A percentile compares a stretch with the other conserved stretches of the same genome.
Evolutionary conservation across 1,140 invertebrate species (phyloP).

Genomic region (Harpegnathos saltator): DNA sequence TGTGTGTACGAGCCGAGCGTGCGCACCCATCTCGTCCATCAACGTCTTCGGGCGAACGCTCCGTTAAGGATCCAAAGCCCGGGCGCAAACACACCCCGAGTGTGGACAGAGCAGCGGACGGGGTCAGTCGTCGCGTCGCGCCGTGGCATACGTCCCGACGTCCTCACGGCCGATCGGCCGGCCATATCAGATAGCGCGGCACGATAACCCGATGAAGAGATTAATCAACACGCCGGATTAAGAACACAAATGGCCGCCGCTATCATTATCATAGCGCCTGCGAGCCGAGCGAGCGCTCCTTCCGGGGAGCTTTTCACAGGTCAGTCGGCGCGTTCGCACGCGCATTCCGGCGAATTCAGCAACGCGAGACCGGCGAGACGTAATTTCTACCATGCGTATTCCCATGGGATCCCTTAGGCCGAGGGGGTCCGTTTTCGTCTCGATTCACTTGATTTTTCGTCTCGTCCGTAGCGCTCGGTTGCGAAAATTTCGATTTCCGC

Average conservation of each 20-base stretch:
- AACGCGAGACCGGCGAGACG: neutral
- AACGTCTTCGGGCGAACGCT: conserved; percentile 43
- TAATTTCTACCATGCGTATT: neutral
- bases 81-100: conserved; percentile 37
- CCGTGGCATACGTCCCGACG: conserved; percentile 9
- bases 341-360: neutral
- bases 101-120: conserved; percentile 21
- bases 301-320: neutral
- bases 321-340: neutral
- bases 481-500: neutral
- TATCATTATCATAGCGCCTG: conserved; percentile 27
- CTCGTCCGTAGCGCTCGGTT: neutral
- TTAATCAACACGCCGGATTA: conserved; percentile 48
- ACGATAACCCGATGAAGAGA: conserved; percentile 59
- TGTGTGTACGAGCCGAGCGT: neutral
- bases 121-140: neutral
- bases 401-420: no score
- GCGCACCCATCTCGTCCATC: conserved; percentile 40
- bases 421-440: neutral
- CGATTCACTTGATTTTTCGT: neutral
- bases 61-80: conserved; percentile 13
- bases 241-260: conserved; percentile 15
- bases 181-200: conserved; percentile 56
- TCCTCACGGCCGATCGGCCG: conserved; percentile 23
- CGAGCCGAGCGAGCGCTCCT: neutral